phyloP scores from a whole-genome alignment of 1,140 invertebrate genomes.

The Charaxes varanes region DNA sequence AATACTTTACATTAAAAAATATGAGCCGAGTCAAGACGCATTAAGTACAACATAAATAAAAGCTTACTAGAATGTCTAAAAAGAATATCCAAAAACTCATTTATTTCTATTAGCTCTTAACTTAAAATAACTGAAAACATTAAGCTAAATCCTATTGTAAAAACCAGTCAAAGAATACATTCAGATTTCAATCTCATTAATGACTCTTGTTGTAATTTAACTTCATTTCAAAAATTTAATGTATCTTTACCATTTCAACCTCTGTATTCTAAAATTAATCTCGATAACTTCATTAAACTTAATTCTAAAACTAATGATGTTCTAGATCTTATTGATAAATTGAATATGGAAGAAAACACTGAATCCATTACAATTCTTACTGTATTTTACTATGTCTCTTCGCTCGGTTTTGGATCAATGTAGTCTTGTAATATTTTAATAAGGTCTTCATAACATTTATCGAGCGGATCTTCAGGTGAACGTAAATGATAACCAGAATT shows the following conservation, averaged over 20 bases:
- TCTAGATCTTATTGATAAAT: neutral
- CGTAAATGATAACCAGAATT: neutral
- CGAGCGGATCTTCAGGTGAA: neutral
- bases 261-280: no score
- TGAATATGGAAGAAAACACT: neutral
- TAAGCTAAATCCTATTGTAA: neutral
- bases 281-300: neutral
- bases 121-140: no score
- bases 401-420: neutral
- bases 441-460: no score
- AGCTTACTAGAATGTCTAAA: no score
- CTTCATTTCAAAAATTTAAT: slow-evolving; percentile 7
- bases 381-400: slow-evolving; percentile 1
- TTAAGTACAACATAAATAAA: no score
- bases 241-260: neutral
- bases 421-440: no score
- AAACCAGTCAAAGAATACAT: neutral
- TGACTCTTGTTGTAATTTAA: slow-evolving; percentile 8
- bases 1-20: no score
- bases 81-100: no score
- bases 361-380: neutral
- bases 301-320: neutral
- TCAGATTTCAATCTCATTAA: neutral
- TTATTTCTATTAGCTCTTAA: no score
- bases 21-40: no score